phyloP scores from a whole-genome alignment of 2,888 invertebrate species.

The Gerosis bhagava region DNA sequence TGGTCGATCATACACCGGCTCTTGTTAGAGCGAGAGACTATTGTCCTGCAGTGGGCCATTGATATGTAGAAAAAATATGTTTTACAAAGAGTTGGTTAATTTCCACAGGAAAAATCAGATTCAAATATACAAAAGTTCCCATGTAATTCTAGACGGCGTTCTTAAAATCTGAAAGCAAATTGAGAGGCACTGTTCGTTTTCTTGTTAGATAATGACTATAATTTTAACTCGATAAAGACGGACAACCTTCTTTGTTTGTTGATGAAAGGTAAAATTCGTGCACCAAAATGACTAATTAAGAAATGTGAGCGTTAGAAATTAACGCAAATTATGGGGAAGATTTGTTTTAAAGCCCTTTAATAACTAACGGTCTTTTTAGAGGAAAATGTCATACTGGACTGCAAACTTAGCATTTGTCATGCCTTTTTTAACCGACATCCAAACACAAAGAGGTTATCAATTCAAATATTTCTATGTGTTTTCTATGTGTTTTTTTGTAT shows the following conservation, averaged over 20 bases:
- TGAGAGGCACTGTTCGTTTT: constrained; percentile 60
- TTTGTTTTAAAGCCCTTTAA: constrained; percentile 43
- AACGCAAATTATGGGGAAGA: constrained; percentile 53
- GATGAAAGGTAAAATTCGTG: constrained; percentile 68
- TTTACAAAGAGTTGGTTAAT: too few relatives aligned
- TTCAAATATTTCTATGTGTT: too few relatives aligned
- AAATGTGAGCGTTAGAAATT: constrained; percentile 60
- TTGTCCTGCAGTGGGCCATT: too few relatives aligned
- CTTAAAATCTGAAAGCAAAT: constrained; percentile 56
- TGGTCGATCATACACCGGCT: too few relatives aligned
- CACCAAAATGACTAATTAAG: constrained; percentile 69
- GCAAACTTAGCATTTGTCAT: too few relatives aligned
- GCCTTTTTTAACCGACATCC: too few relatives aligned
- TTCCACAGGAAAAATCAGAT: constrained; percentile 26
- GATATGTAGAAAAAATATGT: too few relatives aligned
- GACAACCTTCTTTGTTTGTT: constrained; percentile 71
- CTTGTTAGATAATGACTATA: constrained; percentile 71
- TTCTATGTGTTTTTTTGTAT: too few relatives aligned
- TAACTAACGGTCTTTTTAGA: background rate
- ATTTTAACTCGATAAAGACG: constrained; percentile 76
- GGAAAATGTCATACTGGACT: too few relatives aligned
- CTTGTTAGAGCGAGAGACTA: too few relatives aligned
- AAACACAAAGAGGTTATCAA: too few relatives aligned
- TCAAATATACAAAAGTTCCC: constrained; percentile 48
- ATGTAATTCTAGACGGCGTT: constrained; percentile 54